Conservation (phyloP, 2,113 vertebrate genomes). For the Proterorhinus semilunaris region DNA sequence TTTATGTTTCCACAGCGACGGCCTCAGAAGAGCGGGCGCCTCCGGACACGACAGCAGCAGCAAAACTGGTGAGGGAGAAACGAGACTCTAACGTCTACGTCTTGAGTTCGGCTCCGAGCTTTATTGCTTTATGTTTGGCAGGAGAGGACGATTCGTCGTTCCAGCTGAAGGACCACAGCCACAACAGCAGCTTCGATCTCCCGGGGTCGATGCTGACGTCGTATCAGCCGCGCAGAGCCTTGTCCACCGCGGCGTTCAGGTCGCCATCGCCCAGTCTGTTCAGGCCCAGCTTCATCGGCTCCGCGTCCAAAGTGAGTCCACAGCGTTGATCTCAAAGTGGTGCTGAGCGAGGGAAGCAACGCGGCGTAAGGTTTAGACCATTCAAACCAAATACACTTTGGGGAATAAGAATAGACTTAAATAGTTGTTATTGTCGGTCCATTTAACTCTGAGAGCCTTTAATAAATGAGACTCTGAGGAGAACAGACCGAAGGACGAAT, state of each 20-base stretch:
- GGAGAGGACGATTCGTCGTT: conserved; percentile 90
- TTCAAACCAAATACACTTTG: too few species aligned
- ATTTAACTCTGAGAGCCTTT: too few species aligned
- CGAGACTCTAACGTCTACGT: neutral
- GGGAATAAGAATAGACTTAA: too few species aligned
- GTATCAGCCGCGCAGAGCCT: conserved; percentile 86
- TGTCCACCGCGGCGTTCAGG: conserved; percentile 75
- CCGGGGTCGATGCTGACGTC: conserved; percentile 92
- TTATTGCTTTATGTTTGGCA: conserved; percentile 42
- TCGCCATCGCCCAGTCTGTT: conserved; percentile 93
- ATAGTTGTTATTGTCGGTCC: too few species aligned
- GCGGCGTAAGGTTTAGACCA: too few species aligned
- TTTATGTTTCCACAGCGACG: conserved; percentile 55
- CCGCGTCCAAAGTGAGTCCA: conserved; percentile 87
- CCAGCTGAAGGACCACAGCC: conserved; percentile 88
- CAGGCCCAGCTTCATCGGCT: conserved; percentile 88
- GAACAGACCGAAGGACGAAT: too few species aligned
- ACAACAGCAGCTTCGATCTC: conserved; percentile 97
- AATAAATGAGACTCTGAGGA: too few species aligned
- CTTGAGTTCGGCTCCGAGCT: neutral
- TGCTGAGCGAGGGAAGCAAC: too few species aligned
- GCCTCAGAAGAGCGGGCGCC: conserved; percentile 55
- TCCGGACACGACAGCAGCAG: conserved; percentile 58
- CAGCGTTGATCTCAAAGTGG: too few species aligned
- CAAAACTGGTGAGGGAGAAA: conserved; percentile 72